phyloP scores from a whole-genome alignment of 2,888 invertebrate species.

The Hypercompe scribonia region DNA sequence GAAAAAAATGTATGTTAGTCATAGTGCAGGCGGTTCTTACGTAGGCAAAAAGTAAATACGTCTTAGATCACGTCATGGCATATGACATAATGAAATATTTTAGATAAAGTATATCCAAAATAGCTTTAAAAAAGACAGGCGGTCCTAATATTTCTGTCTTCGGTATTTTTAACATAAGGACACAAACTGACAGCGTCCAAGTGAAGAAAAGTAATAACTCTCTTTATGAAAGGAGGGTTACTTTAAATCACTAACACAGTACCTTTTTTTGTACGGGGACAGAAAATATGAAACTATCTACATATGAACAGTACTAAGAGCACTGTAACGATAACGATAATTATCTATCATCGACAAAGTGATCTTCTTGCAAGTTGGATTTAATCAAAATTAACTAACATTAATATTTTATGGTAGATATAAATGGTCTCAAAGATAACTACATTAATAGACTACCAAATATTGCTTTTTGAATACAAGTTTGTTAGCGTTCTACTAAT shows the following conservation, averaged over 20 bases:
- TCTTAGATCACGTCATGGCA: slow-evolving; percentile 9
- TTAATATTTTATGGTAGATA: too few species aligned
- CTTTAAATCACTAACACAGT: neutral
- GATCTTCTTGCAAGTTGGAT: too few species aligned
- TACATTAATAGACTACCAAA: too few species aligned
- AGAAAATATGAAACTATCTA: too few species aligned
- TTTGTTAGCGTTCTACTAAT: too few species aligned
- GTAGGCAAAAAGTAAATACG: slow-evolving; percentile 20
- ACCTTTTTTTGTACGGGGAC: too few species aligned
- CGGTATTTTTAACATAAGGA: neutral
- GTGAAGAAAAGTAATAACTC: neutral
- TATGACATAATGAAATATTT: slow-evolving; percentile 1
- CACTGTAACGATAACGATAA: too few species aligned
- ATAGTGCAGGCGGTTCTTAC: slow-evolving; percentile 25
- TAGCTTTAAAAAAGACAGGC: neutral
- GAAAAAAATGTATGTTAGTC: slow-evolving; percentile 29
- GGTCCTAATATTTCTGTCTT: neutral
- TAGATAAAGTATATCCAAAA: neutral
- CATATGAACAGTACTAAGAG: too few species aligned
- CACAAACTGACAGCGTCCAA: neutral
- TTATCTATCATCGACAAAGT: too few species aligned
- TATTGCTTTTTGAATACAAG: too few species aligned
- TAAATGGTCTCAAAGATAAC: too few species aligned
- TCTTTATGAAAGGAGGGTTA: neutral
- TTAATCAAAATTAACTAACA: too few species aligned